phyloP scores from a whole-genome alignment of 2,113 vertebrate genomes.

The Mesitornis unicolor region DNA sequence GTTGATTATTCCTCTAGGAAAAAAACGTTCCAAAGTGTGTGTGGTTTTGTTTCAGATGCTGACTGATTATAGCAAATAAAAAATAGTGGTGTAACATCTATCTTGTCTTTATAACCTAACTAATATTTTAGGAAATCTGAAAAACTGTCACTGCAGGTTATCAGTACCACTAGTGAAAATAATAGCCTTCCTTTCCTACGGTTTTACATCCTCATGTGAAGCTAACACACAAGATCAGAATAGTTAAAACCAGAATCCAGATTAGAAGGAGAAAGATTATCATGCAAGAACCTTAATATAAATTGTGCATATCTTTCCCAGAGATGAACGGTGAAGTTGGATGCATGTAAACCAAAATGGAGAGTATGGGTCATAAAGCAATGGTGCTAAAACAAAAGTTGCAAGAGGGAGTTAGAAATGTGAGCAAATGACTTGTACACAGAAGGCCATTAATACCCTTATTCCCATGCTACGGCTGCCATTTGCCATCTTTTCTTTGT shows the following conservation, averaged over 20 bases:
- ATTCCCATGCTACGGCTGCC: not conserved
- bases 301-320: not conserved
- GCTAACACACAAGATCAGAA: not conserved
- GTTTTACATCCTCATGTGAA: not conserved
- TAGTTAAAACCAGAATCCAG: not conserved
- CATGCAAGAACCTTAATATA: not conserved
- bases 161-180: not conserved
- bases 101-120: not conserved
- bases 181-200: not conserved
- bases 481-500: not conserved
- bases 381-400: not conserved
- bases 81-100: not conserved
- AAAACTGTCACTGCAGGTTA: not conserved
- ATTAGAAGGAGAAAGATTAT: not conserved
- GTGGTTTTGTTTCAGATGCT: not conserved
- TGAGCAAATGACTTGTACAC: not conserved
- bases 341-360: not conserved
- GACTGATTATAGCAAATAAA: not conserved
- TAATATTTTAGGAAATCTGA: not conserved
- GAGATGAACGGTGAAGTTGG: not conserved
- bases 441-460: not conserved
- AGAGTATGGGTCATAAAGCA: not conserved
- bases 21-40: not conserved
- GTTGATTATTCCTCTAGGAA: not conserved
- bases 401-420: not conserved